phyloP scores from a whole-genome alignment of 2,113 vertebrate genomes.

The Psilopsiagon aymara region DNA sequence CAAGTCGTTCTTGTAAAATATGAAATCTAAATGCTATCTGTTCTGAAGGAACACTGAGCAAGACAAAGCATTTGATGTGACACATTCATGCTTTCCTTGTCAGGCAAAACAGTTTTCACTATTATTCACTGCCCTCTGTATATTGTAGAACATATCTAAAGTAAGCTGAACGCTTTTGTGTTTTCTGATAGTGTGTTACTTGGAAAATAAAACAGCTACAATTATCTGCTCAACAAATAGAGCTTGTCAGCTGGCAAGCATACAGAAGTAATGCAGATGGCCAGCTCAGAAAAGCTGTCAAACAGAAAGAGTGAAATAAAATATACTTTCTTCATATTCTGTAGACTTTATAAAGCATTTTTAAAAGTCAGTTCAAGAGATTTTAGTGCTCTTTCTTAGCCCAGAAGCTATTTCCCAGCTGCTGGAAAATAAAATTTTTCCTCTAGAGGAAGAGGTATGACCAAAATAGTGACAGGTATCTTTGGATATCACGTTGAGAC shows the following conservation, averaged over 20 bases:
- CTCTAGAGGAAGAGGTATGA: background rate
- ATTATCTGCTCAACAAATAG: constrained; percentile 69
- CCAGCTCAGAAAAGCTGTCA: constrained; percentile 54
- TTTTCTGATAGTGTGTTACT: constrained; percentile 55
- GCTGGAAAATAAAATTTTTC: background rate
- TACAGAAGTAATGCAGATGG: constrained; percentile 58
- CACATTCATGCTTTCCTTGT: constrained; percentile 64
- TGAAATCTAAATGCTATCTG: constrained; percentile 25
- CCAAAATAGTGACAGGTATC: too few relatives aligned
- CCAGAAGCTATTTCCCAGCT: background rate
- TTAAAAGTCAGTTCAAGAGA: background rate
- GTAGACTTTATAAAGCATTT: background rate
- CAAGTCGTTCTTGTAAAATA: background rate
- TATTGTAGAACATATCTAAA: constrained; percentile 45
- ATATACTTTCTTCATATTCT: background rate
- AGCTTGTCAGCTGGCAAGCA: constrained; percentile 56
- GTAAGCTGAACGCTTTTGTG: constrained; percentile 9
- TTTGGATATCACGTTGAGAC: background rate
- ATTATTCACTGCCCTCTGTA: constrained; percentile 57
- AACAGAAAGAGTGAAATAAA: constrained; percentile 19
- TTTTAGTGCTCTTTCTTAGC: background rate
- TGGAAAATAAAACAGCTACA: constrained; percentile 60
- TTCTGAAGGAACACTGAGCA: constrained; percentile 27
- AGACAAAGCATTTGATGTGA: constrained; percentile 54
- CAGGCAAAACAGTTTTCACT: constrained; percentile 56